phyloP scores from a whole-genome alignment of 2,888 invertebrate species.

The Galeopsomyia nigrocyanea region DNA sequence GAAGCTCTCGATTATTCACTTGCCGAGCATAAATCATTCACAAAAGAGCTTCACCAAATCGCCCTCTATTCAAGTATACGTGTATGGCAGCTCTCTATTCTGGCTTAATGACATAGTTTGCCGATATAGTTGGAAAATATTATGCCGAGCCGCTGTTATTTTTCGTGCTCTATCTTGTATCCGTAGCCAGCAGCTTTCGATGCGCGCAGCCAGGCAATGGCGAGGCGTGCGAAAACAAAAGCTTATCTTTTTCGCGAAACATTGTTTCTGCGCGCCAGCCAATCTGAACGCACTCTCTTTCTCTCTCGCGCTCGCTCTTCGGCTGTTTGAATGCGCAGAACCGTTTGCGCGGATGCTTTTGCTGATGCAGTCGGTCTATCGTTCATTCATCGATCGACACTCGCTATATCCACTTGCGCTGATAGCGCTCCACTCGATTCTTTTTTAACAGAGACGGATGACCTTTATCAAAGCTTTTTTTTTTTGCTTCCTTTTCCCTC shows the following conservation, averaged over 20 bases:
- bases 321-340: background rate
- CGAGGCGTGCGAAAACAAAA: constrained; percentile 52
- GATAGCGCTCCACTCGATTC: constrained; percentile 56
- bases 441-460: constrained; percentile 63
- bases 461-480: constrained; percentile 51
- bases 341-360: no score
- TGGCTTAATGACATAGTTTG: no score
- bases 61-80: no score
- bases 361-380: constrained; percentile 16
- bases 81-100: no score
- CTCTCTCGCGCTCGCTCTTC: background rate
- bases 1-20: no score
- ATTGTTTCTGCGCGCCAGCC: constrained; percentile 49
- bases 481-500: background rate
- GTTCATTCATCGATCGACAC: constrained; percentile 55
- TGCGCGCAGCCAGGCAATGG: no score
- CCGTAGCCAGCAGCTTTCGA: no score
- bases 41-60: no score
- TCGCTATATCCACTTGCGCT: constrained; percentile 50
- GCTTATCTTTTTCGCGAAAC: constrained; percentile 57
- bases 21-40: no score
- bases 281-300: constrained; percentile 30
- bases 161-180: no score
- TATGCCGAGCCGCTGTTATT: no score
- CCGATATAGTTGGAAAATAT: no score